Conservation (phyloP, 2,888 invertebrate genomes). For the Drosophila monieri region DNA sequence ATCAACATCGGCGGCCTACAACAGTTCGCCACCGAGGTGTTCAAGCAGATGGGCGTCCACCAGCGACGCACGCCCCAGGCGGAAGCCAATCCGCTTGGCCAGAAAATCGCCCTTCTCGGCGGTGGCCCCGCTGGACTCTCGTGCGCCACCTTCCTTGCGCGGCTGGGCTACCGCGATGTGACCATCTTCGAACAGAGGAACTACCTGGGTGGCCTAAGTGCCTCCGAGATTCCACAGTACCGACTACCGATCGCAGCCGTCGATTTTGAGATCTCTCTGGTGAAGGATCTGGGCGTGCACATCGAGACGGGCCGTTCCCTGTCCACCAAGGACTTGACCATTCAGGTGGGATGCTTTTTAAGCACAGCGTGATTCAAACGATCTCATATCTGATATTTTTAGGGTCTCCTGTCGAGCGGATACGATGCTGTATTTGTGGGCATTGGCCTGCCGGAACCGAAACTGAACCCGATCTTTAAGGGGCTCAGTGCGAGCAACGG, state of each 20-base stretch:
- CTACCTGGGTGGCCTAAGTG: constrained; percentile 96
- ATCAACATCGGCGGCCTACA: constrained; percentile 99
- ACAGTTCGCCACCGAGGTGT: constrained; percentile 98
- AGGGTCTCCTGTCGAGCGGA: constrained; percentile 88
- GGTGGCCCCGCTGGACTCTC: constrained; percentile 98
- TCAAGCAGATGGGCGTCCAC: constrained; percentile 96
- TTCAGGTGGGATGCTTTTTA: constrained; percentile 86
- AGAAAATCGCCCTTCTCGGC: constrained; percentile 93
- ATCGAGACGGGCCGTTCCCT: constrained; percentile 90
- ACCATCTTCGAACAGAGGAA: constrained; percentile 96
- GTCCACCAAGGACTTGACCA: constrained; percentile 89
- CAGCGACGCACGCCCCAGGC: constrained; percentile 92
- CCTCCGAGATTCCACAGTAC: constrained; percentile 98
- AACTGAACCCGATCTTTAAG: constrained; percentile 90
- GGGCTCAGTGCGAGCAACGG: constrained; percentile 91
- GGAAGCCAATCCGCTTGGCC: constrained; percentile 83
- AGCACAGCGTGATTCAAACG: background rate
- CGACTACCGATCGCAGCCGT: constrained; percentile 96
- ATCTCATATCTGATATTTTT: constrained; percentile 67
- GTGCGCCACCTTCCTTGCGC: constrained; percentile 97
- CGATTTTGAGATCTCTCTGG: constrained; percentile 95
- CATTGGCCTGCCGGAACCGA: constrained; percentile 96
- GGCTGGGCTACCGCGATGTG: constrained; percentile 95
- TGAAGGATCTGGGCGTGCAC: constrained; percentile 96
- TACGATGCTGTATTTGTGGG: constrained; percentile 93